Percentiles rank a stretch among this genome's conserved stretches.
These are phyloP conservation scores for Lasioglossum pauxillum DNA, from an alignment of 2,888 invertebrate genomes.

Conservation along the genomic window DNA sequence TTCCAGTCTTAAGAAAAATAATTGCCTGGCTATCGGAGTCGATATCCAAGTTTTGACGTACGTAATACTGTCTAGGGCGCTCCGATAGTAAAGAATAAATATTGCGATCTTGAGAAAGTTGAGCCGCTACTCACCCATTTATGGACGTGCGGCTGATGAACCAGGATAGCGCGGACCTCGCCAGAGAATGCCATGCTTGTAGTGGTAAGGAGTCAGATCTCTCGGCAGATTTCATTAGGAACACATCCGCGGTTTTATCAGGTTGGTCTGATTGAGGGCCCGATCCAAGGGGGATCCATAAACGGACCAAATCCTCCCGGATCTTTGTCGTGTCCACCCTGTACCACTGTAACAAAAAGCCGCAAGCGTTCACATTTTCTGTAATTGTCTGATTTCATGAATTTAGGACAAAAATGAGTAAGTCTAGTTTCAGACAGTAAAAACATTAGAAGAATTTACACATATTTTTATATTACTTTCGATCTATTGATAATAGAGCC, in stretches of 20 bases:
- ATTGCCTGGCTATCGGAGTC: neutral
- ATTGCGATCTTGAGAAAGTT: neutral
- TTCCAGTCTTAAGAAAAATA: neutral
- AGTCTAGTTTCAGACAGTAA: neutral
- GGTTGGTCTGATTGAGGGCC: constrained; percentile 77
- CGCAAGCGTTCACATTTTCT: neutral
- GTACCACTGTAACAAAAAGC: constrained; percentile 88
- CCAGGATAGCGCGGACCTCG: constrained; percentile 92
- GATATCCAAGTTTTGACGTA: neutral
- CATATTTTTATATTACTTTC: too few species aligned
- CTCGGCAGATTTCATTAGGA: constrained; percentile 90
- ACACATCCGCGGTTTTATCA: constrained; percentile 91
- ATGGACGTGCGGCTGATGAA: constrained; percentile 98
- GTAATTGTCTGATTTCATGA: too few species aligned
- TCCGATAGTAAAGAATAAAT: neutral
- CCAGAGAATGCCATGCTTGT: constrained; percentile 95
- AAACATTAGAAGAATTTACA: too few species aligned
- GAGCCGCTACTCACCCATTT: constrained; percentile 91
- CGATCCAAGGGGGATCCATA: constrained; percentile 88
- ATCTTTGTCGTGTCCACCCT: constrained; percentile 87
- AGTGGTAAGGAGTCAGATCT: constrained; percentile 94
- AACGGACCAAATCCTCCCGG: constrained; percentile 85
- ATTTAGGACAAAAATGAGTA: too few species aligned
- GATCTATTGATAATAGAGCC: too few species aligned
- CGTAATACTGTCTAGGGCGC: neutral